Base-by-base conservation (phyloP, 2,113 vertebrate species). In the Limanda limanda region DNA sequence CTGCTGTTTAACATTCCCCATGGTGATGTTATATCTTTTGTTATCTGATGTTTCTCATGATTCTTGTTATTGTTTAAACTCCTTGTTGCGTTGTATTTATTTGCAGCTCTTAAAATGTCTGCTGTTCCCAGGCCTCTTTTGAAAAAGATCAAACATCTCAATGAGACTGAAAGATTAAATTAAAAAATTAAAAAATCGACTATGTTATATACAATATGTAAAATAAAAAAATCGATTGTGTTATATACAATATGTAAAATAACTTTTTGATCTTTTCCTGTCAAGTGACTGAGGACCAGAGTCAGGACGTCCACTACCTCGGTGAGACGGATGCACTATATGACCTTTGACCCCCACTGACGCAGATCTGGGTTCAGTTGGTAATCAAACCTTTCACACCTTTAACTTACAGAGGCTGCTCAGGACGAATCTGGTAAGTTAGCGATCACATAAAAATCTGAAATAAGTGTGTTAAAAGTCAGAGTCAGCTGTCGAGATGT, bases 281-380 rank as follows among this genome's bases (percentile, higher is more conserved):
- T 78, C 1, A n/a, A 89, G 91, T 80, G 13, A 79, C 89, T 48
- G 89, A 92, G 25, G 84, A 90, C 10, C 71, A 68, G 62, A 80
- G 3, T 25, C 87, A 86, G 14, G 88, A 81, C 1, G 11, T 14
- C 6, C 79, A 68, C 42, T 90, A 84, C 70, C 73, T 88, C 1
- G 91, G 92, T 93, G 71, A 91, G 82, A 37, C 14, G 1, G 48
- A 37, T 17, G 51, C 6, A 14, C n/a, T 0, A 9, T 35, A 6
- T 21, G n/a, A 52, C 12, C 10, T 70, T 40, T 67, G 42, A 73
- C 37, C 37, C 25, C 56, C 7, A n/a, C 20, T 25, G 7, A 17
- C 27, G 2, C 55, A 73, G 31, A 68, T 77, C 35, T 5, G 15
- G 18, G 23, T 52, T 59, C 40, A n/a, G 51, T n/a, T 59, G 3